phyloP scores from a whole-genome alignment of 2,888 invertebrate species.

The Galerucella calmariensis region DNA sequence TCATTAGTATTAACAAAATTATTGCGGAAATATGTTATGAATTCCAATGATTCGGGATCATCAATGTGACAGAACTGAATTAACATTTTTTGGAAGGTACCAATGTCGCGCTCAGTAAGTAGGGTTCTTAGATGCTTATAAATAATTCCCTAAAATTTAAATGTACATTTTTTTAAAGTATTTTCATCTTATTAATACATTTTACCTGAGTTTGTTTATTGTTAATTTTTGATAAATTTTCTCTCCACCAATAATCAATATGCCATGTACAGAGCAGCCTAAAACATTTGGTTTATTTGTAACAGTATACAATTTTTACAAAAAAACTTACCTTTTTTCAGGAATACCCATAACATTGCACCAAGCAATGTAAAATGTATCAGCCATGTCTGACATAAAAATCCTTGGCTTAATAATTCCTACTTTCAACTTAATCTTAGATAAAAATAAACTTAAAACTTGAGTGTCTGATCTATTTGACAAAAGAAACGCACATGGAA shows the following conservation, averaged over 20 bases:
- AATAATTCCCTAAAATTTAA: conserved; percentile 34
- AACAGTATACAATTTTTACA: background rate
- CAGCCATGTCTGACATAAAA: conserved; percentile 52
- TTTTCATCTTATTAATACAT: background rate
- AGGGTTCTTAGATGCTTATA: conserved; percentile 42
- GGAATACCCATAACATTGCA: conserved; percentile 21
- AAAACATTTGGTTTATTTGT: conserved; percentile 22
- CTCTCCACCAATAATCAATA: conserved; percentile 39
- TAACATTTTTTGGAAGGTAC: conserved; percentile 44
- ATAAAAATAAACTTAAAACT: conserved; percentile 42
- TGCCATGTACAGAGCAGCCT: conserved; percentile 43
- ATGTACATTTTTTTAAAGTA: background rate
- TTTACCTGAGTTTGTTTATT: conserved; percentile 36
- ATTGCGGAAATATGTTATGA: conserved; percentile 46
- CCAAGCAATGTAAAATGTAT: conserved; percentile 47
- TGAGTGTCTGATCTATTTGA: conserved; percentile 44
- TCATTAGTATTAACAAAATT: conserved; percentile 40
- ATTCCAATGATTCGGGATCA: conserved; percentile 41
- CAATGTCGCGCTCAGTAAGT: conserved; percentile 41
- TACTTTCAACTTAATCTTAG: conserved; percentile 35
- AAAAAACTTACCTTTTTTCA: conserved; percentile 15
- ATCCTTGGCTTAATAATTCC: conserved; percentile 41
- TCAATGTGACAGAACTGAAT: conserved; percentile 31
- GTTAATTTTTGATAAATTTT: conserved; percentile 39
- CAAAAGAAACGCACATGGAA: conserved; percentile 47